Base-by-base conservation (phyloP, 2,888 invertebrate species). In the Ophioninae sp. region DNA sequence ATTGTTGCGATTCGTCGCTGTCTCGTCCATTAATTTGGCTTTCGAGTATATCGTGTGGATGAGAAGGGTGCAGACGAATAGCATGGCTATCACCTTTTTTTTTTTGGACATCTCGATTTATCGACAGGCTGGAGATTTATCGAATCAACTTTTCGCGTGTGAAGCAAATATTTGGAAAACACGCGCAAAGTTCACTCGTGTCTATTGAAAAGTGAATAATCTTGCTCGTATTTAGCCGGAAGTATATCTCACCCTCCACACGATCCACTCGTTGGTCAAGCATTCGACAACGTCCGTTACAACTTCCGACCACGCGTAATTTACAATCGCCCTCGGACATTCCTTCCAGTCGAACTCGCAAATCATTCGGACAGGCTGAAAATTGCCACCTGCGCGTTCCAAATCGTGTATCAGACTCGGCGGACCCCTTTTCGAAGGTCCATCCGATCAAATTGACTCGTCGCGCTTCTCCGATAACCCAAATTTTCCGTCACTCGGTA, bases 201-300 rank as follows among this genome's bases (percentile, higher is more conserved):
- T 2, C 10, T 51, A 51, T 51, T 3, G 13, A 51, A 13, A 10
- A 10, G 10, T 44, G 2, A 44, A 39, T 39, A 39, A 5, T 39
- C 7, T 39, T 39, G 5, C 39, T 39, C n/a, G n/a, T n/a, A n/a
- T n/a, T n/a, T n/a, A n/a, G n/a, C n/a, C n/a, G n/a, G n/a, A n/a
- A n/a, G n/a, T n/a, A n/a, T 20, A 82, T 69, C 83, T 85, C 87
- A 91, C 91, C 87, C 87, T 87, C 89, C 90, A 90, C 22, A 90
- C 72, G 20, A 88, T 84, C 64, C 86, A 84, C 56, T 92, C 91
- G 73, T 88, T 89, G 1, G 86, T 86, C 44, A 92, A 81, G 77
- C 86, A 90, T 44, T 92, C 92, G 13, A 90, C 88, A 23, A 92
- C 92, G 59, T 92, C 92, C 8, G 91, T 90, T 3, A 92, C 91